phyloP scores from a whole-genome alignment of 2,888 invertebrate genomes.

The Podotricha telesiphe region DNA sequence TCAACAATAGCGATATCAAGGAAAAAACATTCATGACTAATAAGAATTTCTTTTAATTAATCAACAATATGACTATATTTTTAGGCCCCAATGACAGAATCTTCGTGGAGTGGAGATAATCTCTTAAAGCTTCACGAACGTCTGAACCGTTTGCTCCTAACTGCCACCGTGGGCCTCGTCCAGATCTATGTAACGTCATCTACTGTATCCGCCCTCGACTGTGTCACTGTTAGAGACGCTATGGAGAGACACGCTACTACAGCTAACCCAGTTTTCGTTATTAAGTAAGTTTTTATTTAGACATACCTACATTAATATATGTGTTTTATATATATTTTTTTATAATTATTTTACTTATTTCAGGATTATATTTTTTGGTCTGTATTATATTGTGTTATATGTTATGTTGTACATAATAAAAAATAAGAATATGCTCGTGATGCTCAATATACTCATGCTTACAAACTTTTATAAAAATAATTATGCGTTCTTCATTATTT shows the following conservation, averaged over 20 bases:
- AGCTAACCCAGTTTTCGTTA: conserved; percentile 54
- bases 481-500: neutral
- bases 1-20: no score
- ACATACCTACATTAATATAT: no score
- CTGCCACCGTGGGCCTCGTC: conserved; percentile 83
- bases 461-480: no score
- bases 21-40: neutral
- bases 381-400: no score
- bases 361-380: no score
- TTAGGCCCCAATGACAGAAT: conserved; percentile 25
- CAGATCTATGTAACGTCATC: conserved; percentile 84
- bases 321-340: no score
- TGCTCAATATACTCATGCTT: no score
- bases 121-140: conserved; percentile 59
- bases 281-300: conserved; percentile 60
- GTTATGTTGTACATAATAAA: no score
- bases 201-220: conserved; percentile 82
- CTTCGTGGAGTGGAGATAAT: conserved; percentile 53
- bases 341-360: no score
- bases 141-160: conserved; percentile 57
- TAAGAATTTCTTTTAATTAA: neutral
- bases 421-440: no score
- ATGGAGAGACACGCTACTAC: conserved; percentile 64
- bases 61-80: no score
- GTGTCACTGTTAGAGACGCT: conserved; percentile 66